Conservation (phyloP, 2,888 invertebrate species). For the Drosophila yooni region DNA sequence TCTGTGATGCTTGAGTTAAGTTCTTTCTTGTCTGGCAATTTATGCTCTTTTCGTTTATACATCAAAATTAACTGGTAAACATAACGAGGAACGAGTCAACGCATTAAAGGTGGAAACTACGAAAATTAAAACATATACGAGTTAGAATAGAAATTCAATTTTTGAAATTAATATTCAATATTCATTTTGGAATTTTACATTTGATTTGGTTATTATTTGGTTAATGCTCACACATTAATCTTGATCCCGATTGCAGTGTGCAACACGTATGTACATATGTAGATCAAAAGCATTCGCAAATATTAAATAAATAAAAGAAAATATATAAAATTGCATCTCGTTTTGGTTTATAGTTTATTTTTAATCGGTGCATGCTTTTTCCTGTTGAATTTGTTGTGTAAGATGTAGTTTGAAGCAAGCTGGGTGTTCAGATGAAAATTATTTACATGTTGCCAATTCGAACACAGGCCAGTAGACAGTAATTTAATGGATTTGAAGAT, state of each 20-base stretch:
- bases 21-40: conserved; percentile 3
- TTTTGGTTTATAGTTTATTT: background rate
- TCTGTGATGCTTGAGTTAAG: conserved; percentile 18
- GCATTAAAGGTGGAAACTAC: conserved; percentile 65
- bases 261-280: conserved; percentile 10
- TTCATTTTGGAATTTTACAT: background rate
- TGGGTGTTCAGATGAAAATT: background rate
- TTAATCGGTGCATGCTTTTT: conserved; percentile 9
- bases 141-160: conserved; percentile 5
- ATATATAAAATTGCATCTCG: background rate
- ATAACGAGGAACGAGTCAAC: conserved; percentile 56
- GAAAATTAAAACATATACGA: conserved; percentile 25
- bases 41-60: conserved; percentile 14
- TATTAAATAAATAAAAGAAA: background rate
- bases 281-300: conserved; percentile 43
- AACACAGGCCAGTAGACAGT: background rate
- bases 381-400: background rate
- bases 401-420: conserved; percentile 3
- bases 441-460: conserved; percentile 12
- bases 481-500: background rate
- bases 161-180: background rate
- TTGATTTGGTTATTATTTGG: background rate
- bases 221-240: background rate
- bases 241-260: conserved; percentile 5
- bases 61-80: conserved; percentile 54